A percentile compares a stretch with the other conserved stretches of the same genome.
Conservation (phyloP, 2,888 invertebrate genomes). For the Trissoscelio sp. region DNA sequence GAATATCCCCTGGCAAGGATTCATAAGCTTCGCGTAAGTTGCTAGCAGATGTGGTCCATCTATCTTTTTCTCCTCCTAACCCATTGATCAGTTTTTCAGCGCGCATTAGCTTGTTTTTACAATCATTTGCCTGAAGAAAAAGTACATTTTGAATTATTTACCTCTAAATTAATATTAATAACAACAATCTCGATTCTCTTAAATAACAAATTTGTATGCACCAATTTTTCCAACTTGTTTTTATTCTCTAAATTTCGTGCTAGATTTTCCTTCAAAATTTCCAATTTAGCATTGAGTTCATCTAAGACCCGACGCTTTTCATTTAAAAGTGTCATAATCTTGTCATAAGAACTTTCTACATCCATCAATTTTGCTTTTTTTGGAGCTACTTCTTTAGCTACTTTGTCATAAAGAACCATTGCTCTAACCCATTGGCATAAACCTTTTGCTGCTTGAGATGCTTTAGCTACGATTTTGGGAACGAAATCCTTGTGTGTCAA, state of each 20-base stretch:
- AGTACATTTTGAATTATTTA: background rate
- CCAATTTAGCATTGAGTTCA: conserved; percentile 90
- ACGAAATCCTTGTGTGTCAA: conserved; percentile 89
- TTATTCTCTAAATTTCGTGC: conserved; percentile 88
- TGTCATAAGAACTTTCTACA: conserved; percentile 92
- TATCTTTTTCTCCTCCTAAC: conserved; percentile 93
- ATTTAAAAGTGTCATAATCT: conserved; percentile 93
- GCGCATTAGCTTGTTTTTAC: conserved; percentile 92
- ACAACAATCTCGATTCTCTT: too few species aligned
- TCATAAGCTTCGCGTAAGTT: conserved; percentile 90
- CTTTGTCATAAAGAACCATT: conserved; percentile 94
- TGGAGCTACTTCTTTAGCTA: conserved; percentile 92
- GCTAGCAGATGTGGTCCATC: conserved; percentile 92
- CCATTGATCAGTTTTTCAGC: conserved; percentile 95
- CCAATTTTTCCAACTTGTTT: conserved; percentile 89
- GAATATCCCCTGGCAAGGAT: conserved; percentile 94
- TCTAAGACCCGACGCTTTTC: conserved; percentile 92
- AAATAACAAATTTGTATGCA: conserved; percentile 78
- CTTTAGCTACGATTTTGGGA: conserved; percentile 92
- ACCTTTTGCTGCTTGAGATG: conserved; percentile 97
- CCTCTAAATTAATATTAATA: too few species aligned
- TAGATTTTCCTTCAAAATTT: conserved; percentile 88
- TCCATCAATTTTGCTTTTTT: conserved; percentile 92
- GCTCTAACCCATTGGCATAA: conserved; percentile 96
- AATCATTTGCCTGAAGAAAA: conserved; percentile 80